Conservation (phyloP, 2,113 vertebrate genomes). For the Pristiophorus japonicus region DNA sequence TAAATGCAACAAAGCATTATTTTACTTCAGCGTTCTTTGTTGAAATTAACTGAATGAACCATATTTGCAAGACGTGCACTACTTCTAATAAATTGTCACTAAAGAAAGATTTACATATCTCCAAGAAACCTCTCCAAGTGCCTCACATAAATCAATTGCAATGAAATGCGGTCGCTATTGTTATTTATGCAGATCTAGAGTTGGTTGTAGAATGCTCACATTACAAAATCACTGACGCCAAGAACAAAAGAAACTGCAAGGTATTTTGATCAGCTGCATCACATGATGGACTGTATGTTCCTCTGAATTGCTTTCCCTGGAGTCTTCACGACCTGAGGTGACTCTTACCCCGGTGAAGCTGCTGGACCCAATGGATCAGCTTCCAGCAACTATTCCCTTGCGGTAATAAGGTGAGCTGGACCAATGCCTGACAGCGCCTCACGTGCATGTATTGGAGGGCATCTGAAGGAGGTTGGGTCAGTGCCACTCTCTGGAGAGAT, state of each 20-base stretch:
- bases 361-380: not conserved
- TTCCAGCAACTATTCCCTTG: not conserved
- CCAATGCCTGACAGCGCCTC: not conserved
- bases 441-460: not conserved
- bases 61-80: not conserved
- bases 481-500: not conserved
- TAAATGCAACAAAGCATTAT: not conserved
- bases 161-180: not conserved
- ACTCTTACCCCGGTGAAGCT: not conserved
- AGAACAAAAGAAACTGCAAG: not conserved
- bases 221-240: not conserved
- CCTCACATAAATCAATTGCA: not conserved
- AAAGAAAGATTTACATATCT: not conserved
- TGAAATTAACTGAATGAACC: not conserved
- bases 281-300: not conserved
- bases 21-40: not conserved
- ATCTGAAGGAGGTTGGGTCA: not conserved
- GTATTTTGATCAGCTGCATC: not conserved
- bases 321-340: not conserved
- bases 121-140: not conserved
- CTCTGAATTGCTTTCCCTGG: not conserved
- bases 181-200: not conserved
- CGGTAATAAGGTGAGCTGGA: not conserved
- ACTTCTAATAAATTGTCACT: not conserved
- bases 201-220: not conserved